phyloP scores from a whole-genome alignment of 2,797 vertebrate genomes.

The Decapterus maruadsi region DNA sequence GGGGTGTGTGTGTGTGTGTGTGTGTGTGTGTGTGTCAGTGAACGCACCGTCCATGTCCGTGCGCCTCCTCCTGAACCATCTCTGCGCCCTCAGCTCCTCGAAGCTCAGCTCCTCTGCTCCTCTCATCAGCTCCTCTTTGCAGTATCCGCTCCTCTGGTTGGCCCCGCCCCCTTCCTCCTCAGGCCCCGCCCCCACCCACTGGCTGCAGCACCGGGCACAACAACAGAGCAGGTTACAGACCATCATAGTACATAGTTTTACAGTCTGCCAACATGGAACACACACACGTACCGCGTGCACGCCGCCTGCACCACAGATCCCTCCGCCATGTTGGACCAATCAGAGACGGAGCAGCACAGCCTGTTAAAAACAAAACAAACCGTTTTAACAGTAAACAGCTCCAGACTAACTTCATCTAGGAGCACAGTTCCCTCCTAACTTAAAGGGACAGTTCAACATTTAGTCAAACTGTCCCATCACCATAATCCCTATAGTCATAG shows the following conservation, averaged over 20 bases:
- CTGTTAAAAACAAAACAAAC: too few relatives aligned
- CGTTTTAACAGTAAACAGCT: too few relatives aligned
- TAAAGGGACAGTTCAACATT: too few relatives aligned
- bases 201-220: not conserved
- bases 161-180: not conserved
- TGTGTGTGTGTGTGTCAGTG: too few relatives aligned
- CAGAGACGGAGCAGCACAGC: not conserved
- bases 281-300: not conserved
- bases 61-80: constrained; percentile 62
- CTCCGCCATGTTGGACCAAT: constrained; percentile 34
- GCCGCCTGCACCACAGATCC: not conserved
- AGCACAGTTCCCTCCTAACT: too few relatives aligned
- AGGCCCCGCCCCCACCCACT: constrained; percentile 1
- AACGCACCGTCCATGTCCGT: constrained; percentile 39
- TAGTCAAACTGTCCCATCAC: too few relatives aligned
- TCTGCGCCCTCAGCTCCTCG: constrained; percentile 90
- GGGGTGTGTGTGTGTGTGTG: too few relatives aligned
- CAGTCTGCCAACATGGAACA: not conserved
- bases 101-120: constrained; percentile 87
- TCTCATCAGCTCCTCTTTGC: constrained; percentile 85
- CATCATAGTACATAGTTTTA: too few relatives aligned
- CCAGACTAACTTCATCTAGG: too few relatives aligned
- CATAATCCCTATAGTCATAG: too few relatives aligned
- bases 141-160: constrained; percentile 78
- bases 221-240: too few relatives aligned